A percentile compares a stretch with the other conserved stretches of the same genome.
Evolutionary conservation across 2,888 invertebrate genomes (phyloP).

Genomic region (Tetrapedia diversipes): DNA sequence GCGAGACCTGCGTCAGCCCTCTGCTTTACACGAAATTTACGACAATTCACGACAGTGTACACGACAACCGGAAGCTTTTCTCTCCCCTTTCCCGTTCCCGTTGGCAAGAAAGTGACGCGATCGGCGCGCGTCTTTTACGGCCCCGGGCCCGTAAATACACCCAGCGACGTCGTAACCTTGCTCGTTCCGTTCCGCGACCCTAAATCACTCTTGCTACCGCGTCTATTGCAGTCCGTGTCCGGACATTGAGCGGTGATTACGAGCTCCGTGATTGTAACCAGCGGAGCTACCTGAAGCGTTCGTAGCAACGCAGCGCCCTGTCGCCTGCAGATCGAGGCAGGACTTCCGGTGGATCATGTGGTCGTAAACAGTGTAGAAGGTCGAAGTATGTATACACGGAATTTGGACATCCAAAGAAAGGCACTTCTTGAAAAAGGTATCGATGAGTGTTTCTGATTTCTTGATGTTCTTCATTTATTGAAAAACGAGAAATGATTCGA

Average conservation of each 20-base stretch:
- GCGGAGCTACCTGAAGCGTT: constrained; percentile 39
- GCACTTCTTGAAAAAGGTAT: too few species aligned
- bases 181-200: constrained; percentile 57
- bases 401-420: too few species aligned
- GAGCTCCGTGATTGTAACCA: constrained; percentile 58
- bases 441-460: too few species aligned
- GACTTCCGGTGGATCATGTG: neutral
- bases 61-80: constrained; percentile 7
- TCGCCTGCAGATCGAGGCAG: neutral
- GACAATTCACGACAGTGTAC: neutral
- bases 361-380: too few species aligned
- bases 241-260: constrained; percentile 60
- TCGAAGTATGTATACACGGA: too few species aligned
- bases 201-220: constrained; percentile 68
- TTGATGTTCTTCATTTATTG: too few species aligned
- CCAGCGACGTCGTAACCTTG: constrained; percentile 52
- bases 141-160: constrained; percentile 62
- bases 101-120: constrained; percentile 31
- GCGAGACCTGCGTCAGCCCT: neutral
- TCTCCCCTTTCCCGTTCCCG: neutral
- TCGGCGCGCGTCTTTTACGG: constrained; percentile 56
- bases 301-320: neutral
- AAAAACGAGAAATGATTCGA: too few species aligned
- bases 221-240: constrained; percentile 26
- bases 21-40: constrained; percentile 18